Percentiles rank a stretch among this genome's conserved stretches.
These are phyloP conservation scores for Tricholauxania praeusta DNA, from an alignment of 2,888 invertebrate genomes.

Conservation along the genomic window DNA sequence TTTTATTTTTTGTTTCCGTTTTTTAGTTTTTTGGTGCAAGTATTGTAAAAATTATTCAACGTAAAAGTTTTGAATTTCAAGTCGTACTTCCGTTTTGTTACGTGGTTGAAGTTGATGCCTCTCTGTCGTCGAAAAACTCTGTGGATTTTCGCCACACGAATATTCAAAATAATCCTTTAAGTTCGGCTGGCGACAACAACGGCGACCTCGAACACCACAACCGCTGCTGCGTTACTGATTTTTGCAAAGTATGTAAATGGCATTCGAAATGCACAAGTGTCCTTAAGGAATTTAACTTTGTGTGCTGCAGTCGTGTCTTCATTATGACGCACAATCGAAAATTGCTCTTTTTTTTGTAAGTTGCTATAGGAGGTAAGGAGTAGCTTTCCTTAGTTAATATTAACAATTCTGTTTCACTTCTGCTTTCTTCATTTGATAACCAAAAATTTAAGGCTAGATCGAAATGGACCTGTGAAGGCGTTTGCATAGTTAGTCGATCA, in stretches of 20 bases:
- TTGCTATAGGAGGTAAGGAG: too few relatives aligned
- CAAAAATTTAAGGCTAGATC: neutral
- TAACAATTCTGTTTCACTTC: too few relatives aligned
- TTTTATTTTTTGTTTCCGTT: conserved; percentile 6
- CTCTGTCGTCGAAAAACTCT: conserved; percentile 7
- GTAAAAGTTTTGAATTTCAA: conserved; percentile 34
- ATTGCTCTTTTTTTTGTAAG: neutral
- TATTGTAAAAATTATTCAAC: conserved; percentile 13
- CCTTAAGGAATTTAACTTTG: conserved; percentile 19
- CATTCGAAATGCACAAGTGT: conserved; percentile 28
- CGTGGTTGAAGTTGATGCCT: conserved; percentile 11
- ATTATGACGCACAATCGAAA: conserved; percentile 24
- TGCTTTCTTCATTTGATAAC: neutral
- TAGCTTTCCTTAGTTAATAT: too few relatives aligned
- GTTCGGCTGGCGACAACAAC: conserved; percentile 13
- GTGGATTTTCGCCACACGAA: conserved; percentile 2
- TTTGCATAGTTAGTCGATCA: too few relatives aligned
- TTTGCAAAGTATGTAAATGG: conserved; percentile 12
- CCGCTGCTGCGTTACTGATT: neutral
- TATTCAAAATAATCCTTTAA: conserved; percentile 27
- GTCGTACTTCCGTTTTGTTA: conserved; percentile 25
- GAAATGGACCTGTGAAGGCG: too few relatives aligned
- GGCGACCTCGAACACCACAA: neutral
- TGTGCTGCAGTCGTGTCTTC: neutral
- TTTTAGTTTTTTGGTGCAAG: conserved; percentile 1